These are phyloP conservation scores for Falcunculus frontatus DNA, from an alignment of 2,113 vertebrate species.

Conservation along the genomic window DNA sequence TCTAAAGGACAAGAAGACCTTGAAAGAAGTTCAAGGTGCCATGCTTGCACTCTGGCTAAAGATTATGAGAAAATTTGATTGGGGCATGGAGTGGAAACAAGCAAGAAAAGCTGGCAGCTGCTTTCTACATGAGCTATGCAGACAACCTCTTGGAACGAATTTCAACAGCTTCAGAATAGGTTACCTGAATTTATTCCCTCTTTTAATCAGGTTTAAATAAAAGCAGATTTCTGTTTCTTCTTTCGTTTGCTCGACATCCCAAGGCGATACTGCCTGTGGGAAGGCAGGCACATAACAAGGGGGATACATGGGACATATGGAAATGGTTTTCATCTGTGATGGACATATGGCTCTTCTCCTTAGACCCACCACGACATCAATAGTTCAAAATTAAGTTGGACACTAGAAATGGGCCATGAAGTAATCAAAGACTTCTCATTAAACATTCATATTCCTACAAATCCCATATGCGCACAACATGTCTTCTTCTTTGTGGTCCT, in stretches of 20 bases:
- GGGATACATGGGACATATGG: background rate
- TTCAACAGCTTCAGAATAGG: constrained; percentile 4
- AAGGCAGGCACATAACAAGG: background rate
- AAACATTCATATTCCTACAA: background rate
- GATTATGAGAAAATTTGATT: background rate
- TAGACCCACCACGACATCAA: background rate
- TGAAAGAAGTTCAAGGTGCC: background rate
- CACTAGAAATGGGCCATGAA: background rate
- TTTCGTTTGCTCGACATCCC: constrained; percentile 2
- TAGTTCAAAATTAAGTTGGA: background rate
- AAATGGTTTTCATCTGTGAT: background rate
- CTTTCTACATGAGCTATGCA: background rate
- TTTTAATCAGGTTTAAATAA: constrained; percentile 52
- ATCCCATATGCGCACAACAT: background rate
- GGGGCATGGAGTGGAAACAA: background rate
- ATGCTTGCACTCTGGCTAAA: background rate
- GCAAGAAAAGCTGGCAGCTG: background rate
- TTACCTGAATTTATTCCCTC: constrained; percentile 27
- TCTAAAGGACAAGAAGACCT: background rate
- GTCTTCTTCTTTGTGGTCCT: background rate
- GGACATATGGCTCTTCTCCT: background rate
- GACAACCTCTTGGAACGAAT: background rate
- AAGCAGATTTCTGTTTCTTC: constrained; percentile 45
- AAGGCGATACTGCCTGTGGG: background rate
- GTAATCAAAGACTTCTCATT: background rate